phyloP scores from a whole-genome alignment of 2,888 invertebrate species.

The Elysia crispata region DNA sequence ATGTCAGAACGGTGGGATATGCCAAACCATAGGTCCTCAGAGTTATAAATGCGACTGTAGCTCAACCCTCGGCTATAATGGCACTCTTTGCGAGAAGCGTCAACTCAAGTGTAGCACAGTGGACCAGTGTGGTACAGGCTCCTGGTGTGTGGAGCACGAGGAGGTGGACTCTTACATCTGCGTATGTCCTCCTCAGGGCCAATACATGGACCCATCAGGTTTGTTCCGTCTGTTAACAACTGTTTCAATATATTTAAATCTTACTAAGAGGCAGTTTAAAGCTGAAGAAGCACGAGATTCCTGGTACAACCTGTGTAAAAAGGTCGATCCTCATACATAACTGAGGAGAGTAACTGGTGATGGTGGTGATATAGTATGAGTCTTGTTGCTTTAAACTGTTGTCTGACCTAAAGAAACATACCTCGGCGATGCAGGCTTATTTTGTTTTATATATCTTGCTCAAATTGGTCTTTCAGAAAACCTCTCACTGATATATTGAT shows the following conservation, averaged over 20 bases:
- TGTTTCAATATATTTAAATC: not conserved
- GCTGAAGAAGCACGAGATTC: too few species aligned
- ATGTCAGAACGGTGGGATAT: constrained; percentile 64
- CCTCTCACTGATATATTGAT: too few species aligned
- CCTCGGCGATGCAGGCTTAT: too few species aligned
- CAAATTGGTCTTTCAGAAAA: too few species aligned
- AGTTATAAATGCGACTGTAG: constrained; percentile 92
- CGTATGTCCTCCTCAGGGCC: constrained; percentile 53
- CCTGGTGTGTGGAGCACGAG: constrained; percentile 62
- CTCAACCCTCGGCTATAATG: constrained; percentile 81
- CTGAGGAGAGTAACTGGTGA: too few species aligned
- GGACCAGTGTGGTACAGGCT: constrained; percentile 52
- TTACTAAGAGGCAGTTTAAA: too few species aligned
- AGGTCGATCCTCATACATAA: too few species aligned
- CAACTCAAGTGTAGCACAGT: constrained; percentile 81
- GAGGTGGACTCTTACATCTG: constrained; percentile 56
- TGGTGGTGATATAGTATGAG: too few species aligned
- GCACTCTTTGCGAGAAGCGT: constrained; percentile 80
- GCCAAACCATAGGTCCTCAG: constrained; percentile 79
- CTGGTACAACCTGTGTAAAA: too few species aligned
- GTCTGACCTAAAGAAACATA: too few species aligned
- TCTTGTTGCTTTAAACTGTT: too few species aligned
- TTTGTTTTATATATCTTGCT: too few species aligned
- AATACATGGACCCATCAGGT: not conserved
- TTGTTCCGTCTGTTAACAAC: not conserved